Evolutionary conservation across 2,113 vertebrate species (phyloP), one percentile per base, ranked within the genome.

Genomic region (Corvus moneduloides): DNA sequence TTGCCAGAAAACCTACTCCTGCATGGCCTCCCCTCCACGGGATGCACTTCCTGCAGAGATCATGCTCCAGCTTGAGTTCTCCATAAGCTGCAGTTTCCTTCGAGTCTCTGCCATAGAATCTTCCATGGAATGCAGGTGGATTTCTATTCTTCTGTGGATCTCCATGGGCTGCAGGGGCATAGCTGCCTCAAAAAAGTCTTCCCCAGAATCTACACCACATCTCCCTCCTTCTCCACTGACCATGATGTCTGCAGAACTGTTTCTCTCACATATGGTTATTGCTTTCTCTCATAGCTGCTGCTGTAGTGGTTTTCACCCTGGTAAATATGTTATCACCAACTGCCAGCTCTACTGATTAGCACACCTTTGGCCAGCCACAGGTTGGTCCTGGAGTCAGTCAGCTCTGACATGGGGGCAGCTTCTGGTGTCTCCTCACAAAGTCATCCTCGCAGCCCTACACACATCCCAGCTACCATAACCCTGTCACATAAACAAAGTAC

Each of bases 21-120:
- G 7, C 3, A 2, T 17, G 6, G 16, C 6, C 2, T 92, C 1
- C 16, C 41, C 19, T 56, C 28, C 18, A 67, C 0, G 0, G 35
- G 7, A 8, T 0, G 1, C 18, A 19, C 3, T 32, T 37, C 5
- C 51, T 75, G 23, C 13, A 7, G 59, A 71, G 10, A 55, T 5
- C 13, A 8, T 88, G 18, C 26, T 63, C 22, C 48, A 43, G 4
- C 5, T 19, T 46, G 10, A 8, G 24, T 10, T 64, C 13, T 76
- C 13, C 14, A 18, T 0, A 1, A 26, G 26, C 10, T 67, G 14
- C 17, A 52, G 8, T 13, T 72, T 72, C 15, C 35, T 84, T 87
- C 0, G 2, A 13, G 10, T 52, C 6, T 72, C 13, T 3, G 2
- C 8, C 3, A 4, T 7, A 26, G 22, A 13, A 30, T 67, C 11